phyloP scores from a whole-genome alignment of 2,888 invertebrate genomes.

The Pteria penguin region DNA sequence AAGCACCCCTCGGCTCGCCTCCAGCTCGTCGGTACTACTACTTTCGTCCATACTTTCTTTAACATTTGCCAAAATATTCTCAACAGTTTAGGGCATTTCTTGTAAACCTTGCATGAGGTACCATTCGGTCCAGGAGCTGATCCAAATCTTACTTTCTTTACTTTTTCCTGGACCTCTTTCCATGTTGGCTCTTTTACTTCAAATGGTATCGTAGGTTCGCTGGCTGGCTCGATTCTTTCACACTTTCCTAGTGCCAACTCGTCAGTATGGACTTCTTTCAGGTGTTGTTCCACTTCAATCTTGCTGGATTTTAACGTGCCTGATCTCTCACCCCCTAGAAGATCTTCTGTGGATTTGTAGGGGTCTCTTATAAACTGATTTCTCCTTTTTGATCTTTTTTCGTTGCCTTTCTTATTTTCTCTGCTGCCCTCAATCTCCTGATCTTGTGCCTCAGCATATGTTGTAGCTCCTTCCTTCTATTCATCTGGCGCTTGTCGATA shows the following conservation, averaged over 20 bases:
- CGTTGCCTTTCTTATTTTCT: neutral
- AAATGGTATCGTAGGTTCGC: neutral
- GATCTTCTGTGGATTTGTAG: neutral
- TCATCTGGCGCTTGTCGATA: no score
- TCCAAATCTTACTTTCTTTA: constrained; percentile 27
- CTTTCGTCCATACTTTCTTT: constrained; percentile 32
- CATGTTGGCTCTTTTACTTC: neutral
- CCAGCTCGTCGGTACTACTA: constrained; percentile 24
- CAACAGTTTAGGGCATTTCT: constrained; percentile 31
- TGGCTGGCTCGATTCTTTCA: neutral
- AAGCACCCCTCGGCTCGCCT: constrained; percentile 35
- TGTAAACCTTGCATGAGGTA: constrained; percentile 44
- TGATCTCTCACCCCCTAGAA: neutral
- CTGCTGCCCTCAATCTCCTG: neutral
- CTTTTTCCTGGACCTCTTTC: constrained; percentile 25
- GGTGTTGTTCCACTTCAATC: no score
- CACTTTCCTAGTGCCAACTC: neutral
- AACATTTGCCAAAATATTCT: constrained; percentile 29
- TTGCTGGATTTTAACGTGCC: neutral
- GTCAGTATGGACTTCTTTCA: neutral
- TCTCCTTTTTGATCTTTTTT: neutral
- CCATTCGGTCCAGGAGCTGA: constrained; percentile 46
- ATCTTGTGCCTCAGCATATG: neutral
- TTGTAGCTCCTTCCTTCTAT: no score
- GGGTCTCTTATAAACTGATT: neutral